Conservation (phyloP, 2,113 vertebrate genomes). For the Myotis davidii region DNA sequence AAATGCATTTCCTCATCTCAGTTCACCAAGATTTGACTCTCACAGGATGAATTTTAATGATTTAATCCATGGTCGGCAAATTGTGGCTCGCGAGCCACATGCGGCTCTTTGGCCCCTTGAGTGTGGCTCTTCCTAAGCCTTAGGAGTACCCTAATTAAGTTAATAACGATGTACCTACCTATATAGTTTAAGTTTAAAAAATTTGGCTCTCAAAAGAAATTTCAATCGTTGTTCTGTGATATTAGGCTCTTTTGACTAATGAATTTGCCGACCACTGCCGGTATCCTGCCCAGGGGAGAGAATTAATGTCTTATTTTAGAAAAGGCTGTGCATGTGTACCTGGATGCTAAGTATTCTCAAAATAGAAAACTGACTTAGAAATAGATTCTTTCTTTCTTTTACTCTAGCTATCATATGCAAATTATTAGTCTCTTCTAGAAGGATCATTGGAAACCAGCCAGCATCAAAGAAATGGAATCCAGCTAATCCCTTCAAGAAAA, state of each 20-base stretch:
- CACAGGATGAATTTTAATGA: background rate
- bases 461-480: constrained; percentile 5
- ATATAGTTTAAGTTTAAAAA: too few species aligned
- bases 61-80: too few species aligned
- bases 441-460: background rate
- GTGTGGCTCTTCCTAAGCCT: too few species aligned
- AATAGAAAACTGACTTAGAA: constrained; percentile 22
- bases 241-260: too few species aligned
- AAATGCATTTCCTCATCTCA: constrained; percentile 14
- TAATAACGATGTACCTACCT: too few species aligned
- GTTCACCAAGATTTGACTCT: background rate
- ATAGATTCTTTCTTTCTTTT: background rate
- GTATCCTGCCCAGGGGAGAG: background rate
- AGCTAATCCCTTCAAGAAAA: background rate
- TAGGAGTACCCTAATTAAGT: too few species aligned
- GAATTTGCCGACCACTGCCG: background rate
- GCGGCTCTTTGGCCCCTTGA: too few species aligned
- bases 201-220: too few species aligned
- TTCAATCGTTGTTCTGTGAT: too few species aligned
- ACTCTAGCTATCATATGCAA: background rate
- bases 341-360: background rate
- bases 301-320: constrained; percentile 45
- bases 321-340: background rate
- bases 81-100: too few species aligned
- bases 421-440: background rate